Evolutionary conservation across 2,888 invertebrate genomes (phyloP), one percentile per base, ranked within the genome.

Genomic region (Andricus curvator): DNA sequence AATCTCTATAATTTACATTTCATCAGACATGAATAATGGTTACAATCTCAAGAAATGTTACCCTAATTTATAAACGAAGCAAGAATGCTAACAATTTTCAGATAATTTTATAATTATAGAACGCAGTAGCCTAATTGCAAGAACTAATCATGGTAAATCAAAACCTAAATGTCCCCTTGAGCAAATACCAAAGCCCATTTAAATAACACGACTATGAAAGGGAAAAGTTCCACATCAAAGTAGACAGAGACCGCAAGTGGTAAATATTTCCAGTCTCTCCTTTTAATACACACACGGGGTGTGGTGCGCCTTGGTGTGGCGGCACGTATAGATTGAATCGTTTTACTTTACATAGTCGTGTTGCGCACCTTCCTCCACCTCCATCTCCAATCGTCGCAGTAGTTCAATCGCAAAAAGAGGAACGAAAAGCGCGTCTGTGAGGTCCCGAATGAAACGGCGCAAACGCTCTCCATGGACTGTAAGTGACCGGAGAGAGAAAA

Each of bases 401-500:
- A 64, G 79, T 81, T 80, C 80, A 81, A 80, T 77, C 65, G 79
- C 67, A 82, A 85, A 85, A 85, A 82, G 83, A 85, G 82, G 81
- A 83, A 81, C 81, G 84, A 80, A 81, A 78, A 79, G 68, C 66
- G 81, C 82, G 80, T 85, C 84, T 82, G 81, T 79, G 80, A 81
- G 82, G 83, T 84, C 81, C 84, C 82, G 83, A 84, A 84, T 83
- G 83, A 84, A 85, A 83, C 84, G 78, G 83, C 81, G 83, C 84
- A 84, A 84, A 84, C 83, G 78, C 86, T 84, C 85, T 86, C 87
- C 83, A 86, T 82, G 85, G 88, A 84, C 87, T 88, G 88, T 89
- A 89, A 89, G 89, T 88, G 89, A 89, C 89, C 88, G 88, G 86
- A 87, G 86, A 80, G 83, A 84, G 88, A 85, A 89, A 90, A 91